Percentiles rank a stretch among this genome's conserved stretches.
Conservation (phyloP, 2,797 vertebrate genomes). For the Hybognathus amarus region DNA sequence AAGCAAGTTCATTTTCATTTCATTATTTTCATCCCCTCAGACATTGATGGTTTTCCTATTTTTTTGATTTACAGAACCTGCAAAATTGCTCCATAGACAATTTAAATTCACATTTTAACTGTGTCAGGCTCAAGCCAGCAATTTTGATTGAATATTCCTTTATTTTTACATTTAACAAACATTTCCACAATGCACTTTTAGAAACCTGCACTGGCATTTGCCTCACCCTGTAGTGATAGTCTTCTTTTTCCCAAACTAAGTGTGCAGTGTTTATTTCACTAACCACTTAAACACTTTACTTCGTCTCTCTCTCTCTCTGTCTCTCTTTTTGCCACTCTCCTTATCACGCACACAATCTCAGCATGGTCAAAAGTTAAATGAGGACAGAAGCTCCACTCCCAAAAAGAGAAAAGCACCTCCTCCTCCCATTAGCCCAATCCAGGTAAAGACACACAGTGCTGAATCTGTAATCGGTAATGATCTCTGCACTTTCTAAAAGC, state of each 20-base stretch:
- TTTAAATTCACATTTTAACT: conserved; percentile 26
- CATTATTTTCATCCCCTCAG: conserved; percentile 32
- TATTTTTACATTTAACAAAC: background rate
- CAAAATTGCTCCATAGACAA: conserved; percentile 7
- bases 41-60: conserved; percentile 2
- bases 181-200: conserved; percentile 23
- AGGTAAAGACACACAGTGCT: conserved; percentile 84
- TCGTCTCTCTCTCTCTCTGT: conserved; percentile 45
- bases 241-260: conserved; percentile 13
- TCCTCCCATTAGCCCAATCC: conserved; percentile 94
- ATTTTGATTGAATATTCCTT: conserved; percentile 10
- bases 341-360: conserved; percentile 84
- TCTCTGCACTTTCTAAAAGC: conserved; percentile 23
- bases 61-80: conserved; percentile 18
- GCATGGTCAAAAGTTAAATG: conserved; percentile 97
- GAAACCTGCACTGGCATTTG: conserved; percentile 33
- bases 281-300: conserved; percentile 78
- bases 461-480: conserved; percentile 30
- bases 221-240: conserved; percentile 17
- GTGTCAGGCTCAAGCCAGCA: background rate
- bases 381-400: conserved; percentile 97
- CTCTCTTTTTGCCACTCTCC: conserved; percentile 59
- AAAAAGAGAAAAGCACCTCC: conserved; percentile 99
- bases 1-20: conserved; percentile 57
- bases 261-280: conserved; percentile 66